These are phyloP conservation scores for Manduca sexta DNA, from an alignment of 1,140 invertebrate species.

Conservation along the genomic window DNA sequence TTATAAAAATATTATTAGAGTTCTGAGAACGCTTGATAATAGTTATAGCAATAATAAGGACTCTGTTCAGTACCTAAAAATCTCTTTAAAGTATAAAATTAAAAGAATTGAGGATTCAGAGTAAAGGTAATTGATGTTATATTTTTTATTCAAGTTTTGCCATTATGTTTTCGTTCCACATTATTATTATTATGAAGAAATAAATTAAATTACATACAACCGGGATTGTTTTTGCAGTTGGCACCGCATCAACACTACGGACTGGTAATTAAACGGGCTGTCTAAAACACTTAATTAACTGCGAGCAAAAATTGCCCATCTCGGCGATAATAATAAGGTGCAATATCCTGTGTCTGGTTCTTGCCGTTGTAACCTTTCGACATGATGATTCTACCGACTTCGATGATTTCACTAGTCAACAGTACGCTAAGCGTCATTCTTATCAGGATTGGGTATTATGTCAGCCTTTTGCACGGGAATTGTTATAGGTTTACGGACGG, in stretches of 20 bases:
- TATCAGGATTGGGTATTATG: slow-evolving; percentile 18
- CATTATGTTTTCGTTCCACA: no score
- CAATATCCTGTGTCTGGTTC: neutral
- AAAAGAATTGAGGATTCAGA: no score
- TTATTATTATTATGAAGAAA: no score
- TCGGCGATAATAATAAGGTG: neutral
- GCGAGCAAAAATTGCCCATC: slow-evolving; percentile 1
- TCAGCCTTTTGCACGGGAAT: slow-evolving; percentile 7
- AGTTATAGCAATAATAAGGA: no score
- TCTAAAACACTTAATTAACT: neutral
- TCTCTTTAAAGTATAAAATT: no score
- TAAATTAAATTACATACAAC: neutral
- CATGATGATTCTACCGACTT: slow-evolving; percentile 2
- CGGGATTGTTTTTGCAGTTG: slow-evolving; percentile 26
- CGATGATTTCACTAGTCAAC: slow-evolving; percentile 35
- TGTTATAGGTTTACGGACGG: no score
- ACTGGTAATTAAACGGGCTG: neutral
- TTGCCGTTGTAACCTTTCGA: neutral
- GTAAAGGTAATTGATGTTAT: no score
- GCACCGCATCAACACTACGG: slow-evolving; percentile 13
- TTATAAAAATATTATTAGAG: no score
- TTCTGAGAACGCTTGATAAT: no score
- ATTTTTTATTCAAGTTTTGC: no score
- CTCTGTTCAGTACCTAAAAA: no score
- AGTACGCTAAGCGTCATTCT: slow-evolving; percentile 22